Conservation (phyloP, 2,113 vertebrate genomes). For the Sphyrna mokarran region DNA sequence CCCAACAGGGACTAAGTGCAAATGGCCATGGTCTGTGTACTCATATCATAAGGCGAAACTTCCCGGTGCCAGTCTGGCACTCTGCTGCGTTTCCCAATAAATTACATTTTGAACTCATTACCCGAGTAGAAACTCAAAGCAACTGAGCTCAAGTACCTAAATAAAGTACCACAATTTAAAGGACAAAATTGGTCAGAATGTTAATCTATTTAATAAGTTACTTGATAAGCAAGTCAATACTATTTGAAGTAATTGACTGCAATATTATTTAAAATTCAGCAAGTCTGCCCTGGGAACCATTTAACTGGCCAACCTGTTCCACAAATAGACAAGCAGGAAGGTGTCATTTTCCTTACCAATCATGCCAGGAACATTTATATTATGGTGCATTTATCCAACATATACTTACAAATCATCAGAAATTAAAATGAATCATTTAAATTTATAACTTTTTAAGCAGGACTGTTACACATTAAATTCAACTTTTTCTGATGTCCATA, state of each 20-base stretch:
- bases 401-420: background rate
- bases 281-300: background rate
- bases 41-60: background rate
- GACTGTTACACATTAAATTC: background rate
- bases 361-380: background rate
- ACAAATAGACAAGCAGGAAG: background rate
- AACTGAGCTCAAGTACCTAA: background rate
- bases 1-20: too few relatives aligned
- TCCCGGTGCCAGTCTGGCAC: background rate
- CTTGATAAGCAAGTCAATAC: background rate
- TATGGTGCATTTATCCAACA: background rate
- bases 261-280: background rate
- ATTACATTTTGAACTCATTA: background rate
- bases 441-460: background rate
- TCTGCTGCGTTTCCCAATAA: background rate
- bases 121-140: background rate
- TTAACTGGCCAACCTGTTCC: background rate
- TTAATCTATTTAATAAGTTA: background rate
- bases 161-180: background rate
- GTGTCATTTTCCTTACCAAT: background rate
- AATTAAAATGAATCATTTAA: background rate
- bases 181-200: background rate
- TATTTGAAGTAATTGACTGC: background rate
- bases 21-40: background rate
- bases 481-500: background rate